A percentile compares a stretch with the other conserved stretches of the same genome.
These are phyloP conservation scores for Tenthredo distinguenda DNA, from an alignment of 2,888 invertebrate genomes.

Conservation along the genomic window DNA sequence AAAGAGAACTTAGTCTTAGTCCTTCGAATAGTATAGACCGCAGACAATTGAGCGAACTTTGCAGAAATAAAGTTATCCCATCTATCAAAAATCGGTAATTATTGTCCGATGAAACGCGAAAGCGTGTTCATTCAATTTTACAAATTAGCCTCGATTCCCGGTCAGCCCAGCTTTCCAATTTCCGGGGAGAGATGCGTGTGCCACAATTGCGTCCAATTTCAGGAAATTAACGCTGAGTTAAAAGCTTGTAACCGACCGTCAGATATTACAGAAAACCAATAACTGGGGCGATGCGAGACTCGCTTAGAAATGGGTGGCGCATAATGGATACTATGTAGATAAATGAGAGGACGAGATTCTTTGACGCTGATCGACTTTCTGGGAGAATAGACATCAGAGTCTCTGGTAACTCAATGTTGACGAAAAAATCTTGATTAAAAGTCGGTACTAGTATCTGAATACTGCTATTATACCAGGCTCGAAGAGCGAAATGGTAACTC, in stretches of 20 bases:
- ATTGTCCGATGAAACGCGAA: constrained; percentile 4
- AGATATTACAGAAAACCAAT: background rate
- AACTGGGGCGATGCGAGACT: background rate
- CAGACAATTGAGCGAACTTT: background rate
- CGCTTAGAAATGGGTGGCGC: background rate
- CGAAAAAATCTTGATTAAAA: constrained; percentile 5
- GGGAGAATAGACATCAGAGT: background rate
- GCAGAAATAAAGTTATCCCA: background rate
- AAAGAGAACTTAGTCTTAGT: background rate
- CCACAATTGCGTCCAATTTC: constrained; percentile 4
- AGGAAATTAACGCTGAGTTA: constrained; percentile 24
- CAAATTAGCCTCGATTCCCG: constrained; percentile 23
- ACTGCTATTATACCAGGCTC: background rate
- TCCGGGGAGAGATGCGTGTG: constrained; percentile 19
- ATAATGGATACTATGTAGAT: background rate
- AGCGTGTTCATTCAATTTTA: background rate
- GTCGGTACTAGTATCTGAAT: background rate
- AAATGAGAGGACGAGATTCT: background rate
- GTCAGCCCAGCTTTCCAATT: constrained; percentile 15
- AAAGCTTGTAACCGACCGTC: background rate
- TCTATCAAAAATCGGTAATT: background rate
- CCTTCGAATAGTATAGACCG: background rate
- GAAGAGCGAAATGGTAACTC: background rate
- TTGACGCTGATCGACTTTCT: constrained; percentile 1
- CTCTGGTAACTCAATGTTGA: background rate